phyloP scores from a whole-genome alignment of 2,888 invertebrate genomes.

The Thera britannica region DNA sequence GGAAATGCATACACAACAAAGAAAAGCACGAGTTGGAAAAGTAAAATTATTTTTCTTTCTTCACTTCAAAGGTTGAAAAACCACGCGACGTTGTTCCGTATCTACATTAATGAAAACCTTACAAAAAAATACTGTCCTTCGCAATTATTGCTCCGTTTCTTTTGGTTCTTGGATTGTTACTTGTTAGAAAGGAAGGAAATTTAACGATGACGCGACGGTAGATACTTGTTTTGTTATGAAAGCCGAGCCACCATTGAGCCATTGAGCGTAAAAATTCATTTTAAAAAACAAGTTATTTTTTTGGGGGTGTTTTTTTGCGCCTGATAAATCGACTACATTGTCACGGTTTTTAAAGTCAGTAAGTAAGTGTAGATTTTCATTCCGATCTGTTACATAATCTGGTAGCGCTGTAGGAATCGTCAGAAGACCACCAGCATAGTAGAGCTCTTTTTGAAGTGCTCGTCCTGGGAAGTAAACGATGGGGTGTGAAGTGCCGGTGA shows the following conservation, averaged over 20 bases:
- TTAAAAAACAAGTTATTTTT: conserved; percentile 14
- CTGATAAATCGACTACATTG: not conserved
- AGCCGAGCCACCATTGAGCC: not conserved
- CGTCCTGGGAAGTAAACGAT: too few species aligned
- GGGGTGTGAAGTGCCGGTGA: too few species aligned
- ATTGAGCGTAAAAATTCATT: conserved; percentile 12
- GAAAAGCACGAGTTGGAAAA: too few species aligned
- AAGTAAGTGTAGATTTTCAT: too few species aligned
- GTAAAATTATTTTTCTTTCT: too few species aligned
- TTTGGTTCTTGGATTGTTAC: conserved; percentile 41
- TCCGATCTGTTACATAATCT: too few species aligned
- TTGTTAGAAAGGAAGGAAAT: conserved; percentile 28
- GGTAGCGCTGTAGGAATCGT: too few species aligned
- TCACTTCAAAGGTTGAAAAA: not conserved
- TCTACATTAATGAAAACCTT: conserved; percentile 48
- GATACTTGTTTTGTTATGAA: conserved; percentile 12
- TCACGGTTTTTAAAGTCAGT: not conserved
- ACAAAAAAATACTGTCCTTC: conserved; percentile 39
- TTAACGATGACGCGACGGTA: conserved; percentile 20
- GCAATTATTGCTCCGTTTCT: conserved; percentile 37
- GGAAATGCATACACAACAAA: too few species aligned
- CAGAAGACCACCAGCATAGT: too few species aligned
- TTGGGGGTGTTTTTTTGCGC: not conserved
- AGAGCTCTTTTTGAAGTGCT: too few species aligned
- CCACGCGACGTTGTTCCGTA: not conserved